Evolutionary conservation across 92 coral and sea anemone genomes (phyloP).

Genomic region (Pocillopora grandis): DNA sequence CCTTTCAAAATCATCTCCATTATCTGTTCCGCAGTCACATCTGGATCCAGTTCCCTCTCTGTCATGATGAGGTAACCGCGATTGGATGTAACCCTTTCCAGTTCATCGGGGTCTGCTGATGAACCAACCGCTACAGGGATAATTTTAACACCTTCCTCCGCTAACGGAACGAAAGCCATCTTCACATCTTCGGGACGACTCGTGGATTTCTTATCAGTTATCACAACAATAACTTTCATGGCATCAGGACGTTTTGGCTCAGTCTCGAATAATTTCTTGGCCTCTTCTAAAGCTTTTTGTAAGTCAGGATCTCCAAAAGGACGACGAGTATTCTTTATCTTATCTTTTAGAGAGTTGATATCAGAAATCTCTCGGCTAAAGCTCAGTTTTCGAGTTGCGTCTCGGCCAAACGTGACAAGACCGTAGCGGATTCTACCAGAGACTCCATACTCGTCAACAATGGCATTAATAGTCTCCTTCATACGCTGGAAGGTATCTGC

Average conservation of each 20-base stretch:
- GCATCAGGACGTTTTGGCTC: slow-evolving; percentile 57
- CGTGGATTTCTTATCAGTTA: slow-evolving; percentile 72
- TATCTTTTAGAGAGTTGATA: slow-evolving; percentile 14
- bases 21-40: slow-evolving; percentile 47
- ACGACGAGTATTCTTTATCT: neutral
- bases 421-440: slow-evolving; percentile 69
- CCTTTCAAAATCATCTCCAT: slow-evolving; percentile 73
- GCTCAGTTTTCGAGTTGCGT: slow-evolving; percentile 51
- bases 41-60: slow-evolving; percentile 57
- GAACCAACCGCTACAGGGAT: slow-evolving; percentile 83
- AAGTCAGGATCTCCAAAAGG: slow-evolving; percentile 27
- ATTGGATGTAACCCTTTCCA: slow-evolving; percentile 65
- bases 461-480: slow-evolving; percentile 60
- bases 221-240: slow-evolving; percentile 71
- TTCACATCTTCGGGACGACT: slow-evolving; percentile 57
- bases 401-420: slow-evolving; percentile 65
- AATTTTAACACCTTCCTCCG: slow-evolving; percentile 67
- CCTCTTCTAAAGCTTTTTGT: slow-evolving; percentile 59
- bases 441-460: slow-evolving; percentile 68
- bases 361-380: slow-evolving; percentile 46
- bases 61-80: slow-evolving; percentile 44
- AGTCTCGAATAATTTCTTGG: slow-evolving; percentile 44
- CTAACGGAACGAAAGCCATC: slow-evolving; percentile 52
- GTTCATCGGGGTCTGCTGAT: slow-evolving; percentile 52
- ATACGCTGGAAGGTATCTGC: slow-evolving; percentile 73